phyloP scores from a whole-genome alignment of 2,113 vertebrate species.

The Myocastor coypus region DNA sequence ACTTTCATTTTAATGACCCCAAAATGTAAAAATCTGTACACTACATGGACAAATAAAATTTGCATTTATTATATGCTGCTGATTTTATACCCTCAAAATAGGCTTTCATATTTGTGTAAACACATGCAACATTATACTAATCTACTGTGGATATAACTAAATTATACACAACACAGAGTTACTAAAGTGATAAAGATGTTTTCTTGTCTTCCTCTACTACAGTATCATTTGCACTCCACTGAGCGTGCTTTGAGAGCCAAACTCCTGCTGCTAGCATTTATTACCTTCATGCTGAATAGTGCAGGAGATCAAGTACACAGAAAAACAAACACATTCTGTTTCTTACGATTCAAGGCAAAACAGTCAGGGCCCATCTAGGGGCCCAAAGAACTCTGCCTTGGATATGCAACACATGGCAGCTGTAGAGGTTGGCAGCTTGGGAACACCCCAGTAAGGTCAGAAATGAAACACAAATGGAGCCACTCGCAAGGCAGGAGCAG shows the following conservation, averaged over 20 bases:
- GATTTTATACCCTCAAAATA: not conserved
- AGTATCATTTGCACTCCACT: fast-evolving
- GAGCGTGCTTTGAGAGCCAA: not conserved
- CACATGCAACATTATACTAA: not conserved
- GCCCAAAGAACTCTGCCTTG: not conserved
- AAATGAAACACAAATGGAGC: not conserved
- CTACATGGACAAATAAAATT: not conserved
- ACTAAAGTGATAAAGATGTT: not conserved
- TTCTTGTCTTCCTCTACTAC: not conserved
- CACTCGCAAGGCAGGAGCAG: not conserved
- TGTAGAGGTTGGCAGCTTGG: not conserved
- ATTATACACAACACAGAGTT: not conserved
- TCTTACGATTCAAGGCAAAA: not conserved
- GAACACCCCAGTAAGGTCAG: not conserved
- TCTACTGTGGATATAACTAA: not conserved
- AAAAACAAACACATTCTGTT: constrained; percentile 27
- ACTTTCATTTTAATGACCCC: not conserved
- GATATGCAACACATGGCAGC: not conserved
- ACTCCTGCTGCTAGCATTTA: not conserved
- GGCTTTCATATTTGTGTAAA: not conserved
- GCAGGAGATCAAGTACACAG: not conserved
- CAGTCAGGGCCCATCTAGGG: not conserved
- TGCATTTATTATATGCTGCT: not conserved
- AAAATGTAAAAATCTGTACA: not conserved
- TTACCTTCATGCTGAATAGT: not conserved